Conservation (phyloP, 2,797 vertebrate genomes). For the Falco berigora region DNA sequence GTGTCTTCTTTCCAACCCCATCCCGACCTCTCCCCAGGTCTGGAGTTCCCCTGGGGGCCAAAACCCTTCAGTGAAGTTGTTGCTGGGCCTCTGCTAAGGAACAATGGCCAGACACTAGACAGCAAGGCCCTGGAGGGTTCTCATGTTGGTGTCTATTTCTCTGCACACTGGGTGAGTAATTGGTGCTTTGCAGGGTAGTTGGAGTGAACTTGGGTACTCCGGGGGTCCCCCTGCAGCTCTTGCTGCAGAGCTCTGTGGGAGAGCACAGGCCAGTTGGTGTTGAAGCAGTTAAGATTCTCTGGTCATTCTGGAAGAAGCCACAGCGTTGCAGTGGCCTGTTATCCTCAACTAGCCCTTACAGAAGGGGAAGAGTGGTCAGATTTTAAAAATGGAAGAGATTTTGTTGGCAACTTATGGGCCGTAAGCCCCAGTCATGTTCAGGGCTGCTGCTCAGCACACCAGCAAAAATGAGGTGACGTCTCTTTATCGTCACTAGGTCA, state of each 20-base stretch:
- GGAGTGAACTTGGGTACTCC: neutral
- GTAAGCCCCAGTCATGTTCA: fast-evolving
- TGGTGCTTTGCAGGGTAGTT: neutral
- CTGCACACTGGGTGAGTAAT: constrained; percentile 94
- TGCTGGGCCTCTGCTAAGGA: constrained; percentile 89
- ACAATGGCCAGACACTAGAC: constrained; percentile 87
- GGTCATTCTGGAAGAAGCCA: neutral
- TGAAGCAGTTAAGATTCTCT: neutral
- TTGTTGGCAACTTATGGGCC: neutral
- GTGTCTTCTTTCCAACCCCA: neutral
- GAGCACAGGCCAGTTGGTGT: neutral
- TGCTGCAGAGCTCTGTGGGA: neutral
- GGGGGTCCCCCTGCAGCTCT: neutral
- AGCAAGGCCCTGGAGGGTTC: constrained; percentile 89
- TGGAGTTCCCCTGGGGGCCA: constrained; percentile 98
- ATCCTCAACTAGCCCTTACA: neutral
- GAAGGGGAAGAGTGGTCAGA: neutral
- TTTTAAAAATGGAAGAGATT: neutral
- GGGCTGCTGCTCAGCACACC: neutral
- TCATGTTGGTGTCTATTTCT: constrained; percentile 96
- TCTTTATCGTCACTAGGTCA: neutral
- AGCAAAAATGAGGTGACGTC: neutral
- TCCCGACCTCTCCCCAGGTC: constrained; percentile 70
- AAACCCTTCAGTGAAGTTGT: constrained; percentile 97
- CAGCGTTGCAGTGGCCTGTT: neutral